Conservation (phyloP, 2,797 vertebrate genomes). For the Cheirogaleus major region DNA sequence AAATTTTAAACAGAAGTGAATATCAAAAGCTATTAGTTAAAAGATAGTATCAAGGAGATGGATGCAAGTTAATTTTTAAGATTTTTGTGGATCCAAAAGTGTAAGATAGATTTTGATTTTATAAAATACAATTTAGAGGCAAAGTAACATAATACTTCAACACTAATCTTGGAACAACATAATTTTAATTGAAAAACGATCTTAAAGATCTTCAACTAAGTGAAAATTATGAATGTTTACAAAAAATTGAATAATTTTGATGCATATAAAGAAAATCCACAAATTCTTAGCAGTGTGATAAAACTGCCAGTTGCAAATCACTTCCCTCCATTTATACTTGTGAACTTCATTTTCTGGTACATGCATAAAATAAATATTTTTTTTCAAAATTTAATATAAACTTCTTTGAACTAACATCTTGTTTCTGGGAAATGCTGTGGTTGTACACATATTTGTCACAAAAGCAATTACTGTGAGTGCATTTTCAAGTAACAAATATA, state of each 20-base stretch:
- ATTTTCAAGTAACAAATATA: slow-evolving; percentile 53
- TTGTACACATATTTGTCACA: slow-evolving; percentile 35
- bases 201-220: background rate
- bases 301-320: slow-evolving; percentile 6
- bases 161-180: background rate
- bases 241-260: slow-evolving; percentile 6
- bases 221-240: background rate
- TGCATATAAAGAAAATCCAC: background rate
- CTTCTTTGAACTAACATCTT: slow-evolving; percentile 48
- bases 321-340: background rate
- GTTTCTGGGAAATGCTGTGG: slow-evolving; percentile 45
- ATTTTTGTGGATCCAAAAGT: background rate
- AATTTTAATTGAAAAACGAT: background rate
- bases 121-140: background rate
- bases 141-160: background rate
- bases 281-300: background rate
- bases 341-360: slow-evolving; percentile 8
- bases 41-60: background rate
- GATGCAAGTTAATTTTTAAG: slow-evolving; percentile 17
- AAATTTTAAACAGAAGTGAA: background rate
- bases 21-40: background rate
- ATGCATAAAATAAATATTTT: background rate
- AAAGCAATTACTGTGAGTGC: slow-evolving; percentile 51
- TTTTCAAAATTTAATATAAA: slow-evolving; percentile 17
- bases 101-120: background rate